phyloP scores from a whole-genome alignment of 2,888 invertebrate genomes.

The Pegoplata infirma region DNA sequence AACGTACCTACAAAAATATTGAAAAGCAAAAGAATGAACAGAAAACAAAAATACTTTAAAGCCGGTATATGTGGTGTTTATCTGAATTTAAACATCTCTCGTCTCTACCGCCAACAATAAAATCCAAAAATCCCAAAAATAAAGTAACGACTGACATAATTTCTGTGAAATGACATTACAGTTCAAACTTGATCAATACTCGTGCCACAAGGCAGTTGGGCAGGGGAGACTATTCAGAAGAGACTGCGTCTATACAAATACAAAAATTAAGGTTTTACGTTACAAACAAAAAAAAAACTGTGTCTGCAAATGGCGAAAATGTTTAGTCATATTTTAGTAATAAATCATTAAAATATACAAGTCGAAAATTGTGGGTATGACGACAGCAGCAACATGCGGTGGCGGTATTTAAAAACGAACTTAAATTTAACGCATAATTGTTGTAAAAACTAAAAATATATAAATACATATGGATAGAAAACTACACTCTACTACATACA shows the following conservation, averaged over 20 bases:
- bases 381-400: slow-evolving; percentile 60
- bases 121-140: slow-evolving; percentile 18
- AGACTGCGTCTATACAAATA: not conserved
- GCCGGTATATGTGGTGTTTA: slow-evolving; percentile 2
- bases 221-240: too few species aligned
- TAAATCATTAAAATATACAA: slow-evolving; percentile 70
- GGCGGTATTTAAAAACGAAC: slow-evolving; percentile 68
- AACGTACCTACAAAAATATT: slow-evolving; percentile 29
- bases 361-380: slow-evolving; percentile 61
- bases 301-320: slow-evolving; percentile 64
- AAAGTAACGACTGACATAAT: slow-evolving; percentile 51
- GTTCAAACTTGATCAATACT: slow-evolving; percentile 48
- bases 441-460: slow-evolving; percentile 55
- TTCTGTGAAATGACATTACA: slow-evolving; percentile 54
- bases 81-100: slow-evolving; percentile 11
- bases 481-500: slow-evolving; percentile 10
- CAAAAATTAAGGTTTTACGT: slow-evolving; percentile 22
- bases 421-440: slow-evolving; percentile 69
- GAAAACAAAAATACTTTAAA: too few species aligned
- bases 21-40: slow-evolving; percentile 18
- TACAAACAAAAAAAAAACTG: not conserved
- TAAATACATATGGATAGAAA: too few species aligned
- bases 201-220: slow-evolving; percentile 6
- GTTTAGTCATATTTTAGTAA: slow-evolving; percentile 74
- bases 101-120: not conserved